Evolutionary conservation across 2,113 vertebrate species (phyloP).

Genomic region (Dasypus novemcinctus): DNA sequence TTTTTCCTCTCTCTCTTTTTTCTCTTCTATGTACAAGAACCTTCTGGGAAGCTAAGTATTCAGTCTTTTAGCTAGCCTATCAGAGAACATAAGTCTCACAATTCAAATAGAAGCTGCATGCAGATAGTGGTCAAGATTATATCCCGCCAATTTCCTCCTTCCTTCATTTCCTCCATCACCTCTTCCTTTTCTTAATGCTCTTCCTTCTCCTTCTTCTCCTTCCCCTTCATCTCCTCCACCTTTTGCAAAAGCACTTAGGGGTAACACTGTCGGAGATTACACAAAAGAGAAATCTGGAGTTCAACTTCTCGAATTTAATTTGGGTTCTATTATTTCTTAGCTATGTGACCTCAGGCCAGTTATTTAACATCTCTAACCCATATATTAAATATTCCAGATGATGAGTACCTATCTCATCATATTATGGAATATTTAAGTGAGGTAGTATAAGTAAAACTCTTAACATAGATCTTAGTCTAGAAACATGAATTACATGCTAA

Average conservation of each 20-base stretch:
- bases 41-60: neutral
- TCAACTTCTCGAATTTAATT: neutral
- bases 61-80: neutral
- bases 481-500: neutral
- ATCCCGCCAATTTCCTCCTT: accelerated
- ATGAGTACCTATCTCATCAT: neutral
- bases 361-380: neutral
- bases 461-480: neutral
- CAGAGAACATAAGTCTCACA: neutral
- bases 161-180: neutral
- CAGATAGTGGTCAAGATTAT: accelerated
- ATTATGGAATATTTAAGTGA: neutral
- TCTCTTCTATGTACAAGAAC: neutral
- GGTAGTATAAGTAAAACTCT: neutral
- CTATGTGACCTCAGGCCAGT: neutral
- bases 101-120: neutral
- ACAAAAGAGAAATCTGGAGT: neutral
- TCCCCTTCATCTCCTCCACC: neutral
- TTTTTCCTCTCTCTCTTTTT: neutral
- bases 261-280: neutral
- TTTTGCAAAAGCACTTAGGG: neutral
- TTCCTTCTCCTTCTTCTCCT: neutral
- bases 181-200: neutral
- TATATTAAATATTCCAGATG: too few species aligned
- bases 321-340: neutral